Base-by-base conservation (phyloP, 2,888 invertebrate species). In the Orchesellides sinensis region DNA sequence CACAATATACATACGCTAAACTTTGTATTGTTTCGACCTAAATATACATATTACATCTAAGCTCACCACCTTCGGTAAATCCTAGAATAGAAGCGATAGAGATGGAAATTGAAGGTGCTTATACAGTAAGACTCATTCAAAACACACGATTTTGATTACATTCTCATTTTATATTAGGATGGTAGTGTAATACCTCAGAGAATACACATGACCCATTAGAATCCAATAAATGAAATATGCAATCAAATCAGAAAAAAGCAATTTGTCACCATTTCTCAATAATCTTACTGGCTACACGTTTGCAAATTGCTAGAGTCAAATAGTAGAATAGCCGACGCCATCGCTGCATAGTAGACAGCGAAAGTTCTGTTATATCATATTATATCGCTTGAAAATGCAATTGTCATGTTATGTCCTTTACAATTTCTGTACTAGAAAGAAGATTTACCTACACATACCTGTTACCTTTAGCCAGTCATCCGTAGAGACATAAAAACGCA, bases 181-280 rank as follows among this genome's bases (percentile, higher is more conserved):
- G 2, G 4, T 40, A n/a, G n/a, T 40, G 14, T 14, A 40, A 40
- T 40, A 14, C 40, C 40, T 32, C 32, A 40, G 14, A 40, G 14
- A n/a, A 8, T 40, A 21, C 17, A 52, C 8, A 17, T 63, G 63
- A 63, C 63, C 63, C 35, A 63, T 63, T 35, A 29, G 63, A 73
- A 63, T 61, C 56, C 47, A 73, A 56, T 40, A 40, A 59, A 45
- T 45, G 74, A 66, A 68, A 77, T 68, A 40, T 68, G 68, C 75
- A 66, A 75, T 75, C 75, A n/a, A n/a, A n/a, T n/a, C n/a, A 66
- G 32, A 75, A 68, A 56, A 68, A 45, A 47, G 29, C 49, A 78
- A 77, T 78, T 70, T 78, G 59, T 77, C 69, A 78, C 27, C 78
- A 78, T 69, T 70, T 61, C 63, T 66, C 21, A 12, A 25, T 23